phyloP scores from a whole-genome alignment of 2,113 vertebrate genomes.

The Columba livia region DNA sequence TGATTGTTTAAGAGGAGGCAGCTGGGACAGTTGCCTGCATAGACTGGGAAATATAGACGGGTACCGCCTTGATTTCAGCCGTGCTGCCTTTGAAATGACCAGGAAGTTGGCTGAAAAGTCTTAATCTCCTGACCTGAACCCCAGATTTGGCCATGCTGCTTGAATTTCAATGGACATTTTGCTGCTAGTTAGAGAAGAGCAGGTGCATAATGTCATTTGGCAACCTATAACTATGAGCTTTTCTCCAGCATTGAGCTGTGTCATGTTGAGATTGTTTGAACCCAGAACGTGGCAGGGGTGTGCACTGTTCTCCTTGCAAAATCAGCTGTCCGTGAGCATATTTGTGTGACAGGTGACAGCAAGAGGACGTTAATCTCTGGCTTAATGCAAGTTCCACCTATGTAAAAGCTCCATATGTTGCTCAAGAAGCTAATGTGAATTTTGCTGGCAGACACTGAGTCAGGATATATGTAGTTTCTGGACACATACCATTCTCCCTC shows the following conservation, averaged over 20 bases:
- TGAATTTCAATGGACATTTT: not conserved
- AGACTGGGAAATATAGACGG: not conserved
- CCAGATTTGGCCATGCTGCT: not conserved
- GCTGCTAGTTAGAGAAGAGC: not conserved
- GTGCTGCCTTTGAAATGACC: not conserved
- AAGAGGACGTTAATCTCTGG: not conserved
- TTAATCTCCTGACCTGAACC: not conserved
- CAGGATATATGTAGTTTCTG: not conserved
- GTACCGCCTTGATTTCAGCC: not conserved
- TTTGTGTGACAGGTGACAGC: slow-evolving; percentile 25
- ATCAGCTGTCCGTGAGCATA: not conserved
- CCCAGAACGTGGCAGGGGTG: not conserved
- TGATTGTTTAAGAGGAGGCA: not conserved
- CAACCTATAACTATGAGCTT: not conserved
- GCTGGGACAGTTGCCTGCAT: not conserved
- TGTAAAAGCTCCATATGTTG: not conserved
- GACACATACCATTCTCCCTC: not conserved
- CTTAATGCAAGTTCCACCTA: slow-evolving; percentile 24
- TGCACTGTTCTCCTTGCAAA: not conserved
- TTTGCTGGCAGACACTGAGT: not conserved
- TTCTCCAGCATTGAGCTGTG: not conserved
- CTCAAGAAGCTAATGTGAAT: not conserved
- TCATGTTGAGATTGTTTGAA: not conserved
- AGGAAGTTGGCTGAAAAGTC: not conserved
- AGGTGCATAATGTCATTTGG: not conserved